Conservation (phyloP, 2,888 invertebrate genomes). For the Drosophila macrothrix region DNA sequence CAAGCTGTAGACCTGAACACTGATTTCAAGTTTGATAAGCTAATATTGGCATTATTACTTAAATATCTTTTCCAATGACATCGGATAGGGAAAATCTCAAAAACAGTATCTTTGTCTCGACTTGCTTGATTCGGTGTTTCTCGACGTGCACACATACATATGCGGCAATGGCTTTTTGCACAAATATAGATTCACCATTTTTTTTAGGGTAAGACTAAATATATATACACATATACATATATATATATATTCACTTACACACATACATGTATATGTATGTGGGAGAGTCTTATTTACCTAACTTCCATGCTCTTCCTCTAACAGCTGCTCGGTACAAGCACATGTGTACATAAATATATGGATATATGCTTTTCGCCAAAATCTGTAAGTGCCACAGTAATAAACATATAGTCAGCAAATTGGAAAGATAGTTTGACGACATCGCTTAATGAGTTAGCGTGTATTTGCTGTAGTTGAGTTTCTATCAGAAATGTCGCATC, state of each 20-base stretch:
- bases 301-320: neutral
- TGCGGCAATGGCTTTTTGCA: neutral
- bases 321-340: neutral
- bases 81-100: neutral
- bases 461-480: neutral
- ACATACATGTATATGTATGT: neutral
- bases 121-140: too few species aligned
- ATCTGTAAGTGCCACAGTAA: neutral
- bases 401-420: neutral
- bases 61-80: neutral
- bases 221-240: too few species aligned
- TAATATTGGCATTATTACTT: neutral
- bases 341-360: neutral
- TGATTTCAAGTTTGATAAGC: neutral
- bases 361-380: neutral
- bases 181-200: neutral
- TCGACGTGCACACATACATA: too few species aligned
- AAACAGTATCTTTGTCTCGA: neutral
- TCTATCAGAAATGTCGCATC: neutral
- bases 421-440: neutral
- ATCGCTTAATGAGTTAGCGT: neutral
- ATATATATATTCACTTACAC: neutral
- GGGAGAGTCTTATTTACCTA: neutral
- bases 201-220: neutral
- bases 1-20: neutral